A percentile compares a stretch with the other conserved stretches of the same genome.
Evolutionary conservation across 2,113 vertebrate genomes (phyloP).

Genomic region (Gobiocypris rarus): DNA sequence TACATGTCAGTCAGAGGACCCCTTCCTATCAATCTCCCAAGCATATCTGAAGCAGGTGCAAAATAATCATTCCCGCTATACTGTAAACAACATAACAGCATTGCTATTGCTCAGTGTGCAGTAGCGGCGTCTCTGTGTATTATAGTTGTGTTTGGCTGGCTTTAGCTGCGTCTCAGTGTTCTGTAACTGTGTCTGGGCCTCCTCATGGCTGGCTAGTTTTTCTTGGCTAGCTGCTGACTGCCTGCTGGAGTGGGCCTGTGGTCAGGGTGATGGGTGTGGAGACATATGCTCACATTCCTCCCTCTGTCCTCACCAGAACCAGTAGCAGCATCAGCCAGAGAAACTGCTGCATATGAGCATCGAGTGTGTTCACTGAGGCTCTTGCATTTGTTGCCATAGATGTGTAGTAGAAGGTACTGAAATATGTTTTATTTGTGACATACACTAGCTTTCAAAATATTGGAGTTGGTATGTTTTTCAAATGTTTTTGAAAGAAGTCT

Average conservation of each 20-base stretch:
- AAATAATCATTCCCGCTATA: background rate
- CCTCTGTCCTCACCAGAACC: constrained; percentile 50
- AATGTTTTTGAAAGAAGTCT: background rate
- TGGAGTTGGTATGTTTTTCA: background rate
- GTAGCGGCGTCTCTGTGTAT: background rate
- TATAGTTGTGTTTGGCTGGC: constrained; percentile 64
- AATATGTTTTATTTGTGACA: background rate
- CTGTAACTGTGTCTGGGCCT: constrained; percentile 69
- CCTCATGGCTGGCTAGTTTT: constrained; percentile 69
- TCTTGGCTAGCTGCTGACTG: constrained; percentile 71
- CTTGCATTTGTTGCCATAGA: background rate
- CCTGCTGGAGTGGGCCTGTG: constrained; percentile 70
- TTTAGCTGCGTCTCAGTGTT: constrained; percentile 21
- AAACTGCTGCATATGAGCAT: background rate
- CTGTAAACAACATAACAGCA: background rate
- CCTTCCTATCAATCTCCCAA: background rate
- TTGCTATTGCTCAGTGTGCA: background rate
- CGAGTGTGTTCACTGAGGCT: background rate
- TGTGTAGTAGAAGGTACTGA: background rate
- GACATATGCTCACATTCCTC: constrained; percentile 70
- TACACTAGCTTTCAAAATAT: background rate
- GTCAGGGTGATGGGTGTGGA: constrained; percentile 73
- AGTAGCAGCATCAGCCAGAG: constrained; percentile 33
- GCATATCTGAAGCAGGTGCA: background rate
- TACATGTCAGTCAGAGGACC: background rate